Evolutionary conservation across 2,113 vertebrate species (phyloP).

Genomic region (Odobenus rosmarus): DNA sequence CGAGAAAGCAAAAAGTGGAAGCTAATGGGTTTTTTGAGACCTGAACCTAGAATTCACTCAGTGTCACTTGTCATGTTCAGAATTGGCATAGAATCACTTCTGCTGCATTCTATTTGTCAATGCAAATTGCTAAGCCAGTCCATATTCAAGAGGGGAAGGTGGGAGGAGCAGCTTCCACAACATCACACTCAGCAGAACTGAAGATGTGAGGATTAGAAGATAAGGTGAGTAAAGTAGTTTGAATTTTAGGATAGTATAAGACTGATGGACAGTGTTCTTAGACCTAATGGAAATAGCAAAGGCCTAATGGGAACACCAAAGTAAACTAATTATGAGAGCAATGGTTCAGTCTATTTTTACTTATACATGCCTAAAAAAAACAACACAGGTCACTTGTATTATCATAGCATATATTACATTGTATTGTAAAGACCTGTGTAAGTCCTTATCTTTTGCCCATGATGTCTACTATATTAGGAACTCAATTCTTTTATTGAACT

Average conservation of each 20-base stretch:
- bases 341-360: neutral
- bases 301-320: neutral
- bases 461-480: neutral
- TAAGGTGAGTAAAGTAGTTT: neutral
- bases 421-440: neutral
- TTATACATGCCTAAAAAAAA: neutral
- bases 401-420: neutral
- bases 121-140: neutral
- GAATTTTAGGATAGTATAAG: neutral
- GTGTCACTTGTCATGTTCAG: neutral
- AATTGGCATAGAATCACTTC: neutral
- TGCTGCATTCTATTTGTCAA: neutral
- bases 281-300: neutral
- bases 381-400: neutral
- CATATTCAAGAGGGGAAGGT: neutral
- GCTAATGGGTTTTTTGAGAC: neutral
- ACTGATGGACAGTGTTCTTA: neutral
- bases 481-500: neutral
- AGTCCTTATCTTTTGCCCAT: slow-evolving; percentile 6
- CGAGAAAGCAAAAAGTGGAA: neutral
- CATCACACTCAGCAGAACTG: neutral
- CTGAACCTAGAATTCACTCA: slow-evolving; percentile 11
- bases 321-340: neutral
- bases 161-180: neutral
- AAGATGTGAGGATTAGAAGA: neutral